phyloP scores from a whole-genome alignment of 2,888 invertebrate genomes.

The Harmothoe impar region DNA sequence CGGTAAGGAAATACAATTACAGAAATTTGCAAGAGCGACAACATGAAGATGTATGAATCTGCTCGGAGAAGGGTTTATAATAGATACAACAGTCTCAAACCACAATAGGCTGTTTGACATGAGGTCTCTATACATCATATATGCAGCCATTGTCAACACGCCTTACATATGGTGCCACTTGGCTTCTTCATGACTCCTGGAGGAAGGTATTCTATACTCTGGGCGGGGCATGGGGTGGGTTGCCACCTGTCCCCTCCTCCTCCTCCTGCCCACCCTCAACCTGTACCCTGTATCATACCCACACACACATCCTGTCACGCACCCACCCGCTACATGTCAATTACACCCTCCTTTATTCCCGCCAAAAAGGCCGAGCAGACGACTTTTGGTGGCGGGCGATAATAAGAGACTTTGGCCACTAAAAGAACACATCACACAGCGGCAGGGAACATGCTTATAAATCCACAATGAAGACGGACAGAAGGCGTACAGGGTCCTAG shows the following conservation, averaged over 20 bases:
- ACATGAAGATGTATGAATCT: too few species aligned
- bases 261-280: neutral
- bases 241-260: neutral
- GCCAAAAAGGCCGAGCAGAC: constrained; percentile 21
- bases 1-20: too few species aligned
- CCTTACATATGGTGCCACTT: too few species aligned
- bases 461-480: constrained; percentile 42
- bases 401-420: neutral
- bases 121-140: too few species aligned
- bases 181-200: too few species aligned
- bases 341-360: constrained; percentile 2
- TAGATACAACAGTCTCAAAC: too few species aligned
- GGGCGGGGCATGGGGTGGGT: constrained; percentile 6
- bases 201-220: neutral
- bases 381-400: neutral
- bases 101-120: too few species aligned
- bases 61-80: too few species aligned
- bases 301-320: constrained; percentile 35
- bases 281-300: neutral
- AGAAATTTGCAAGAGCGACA: too few species aligned
- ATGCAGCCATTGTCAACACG: too few species aligned
- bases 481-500: neutral
- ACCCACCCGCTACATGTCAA: constrained; percentile 21
- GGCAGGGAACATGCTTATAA: constrained; percentile 4
- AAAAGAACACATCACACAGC: constrained; percentile 30